These are phyloP conservation scores for Caenorhabditis becei DNA, from an alignment of 2,888 invertebrate genomes.

Conservation along the genomic window DNA sequence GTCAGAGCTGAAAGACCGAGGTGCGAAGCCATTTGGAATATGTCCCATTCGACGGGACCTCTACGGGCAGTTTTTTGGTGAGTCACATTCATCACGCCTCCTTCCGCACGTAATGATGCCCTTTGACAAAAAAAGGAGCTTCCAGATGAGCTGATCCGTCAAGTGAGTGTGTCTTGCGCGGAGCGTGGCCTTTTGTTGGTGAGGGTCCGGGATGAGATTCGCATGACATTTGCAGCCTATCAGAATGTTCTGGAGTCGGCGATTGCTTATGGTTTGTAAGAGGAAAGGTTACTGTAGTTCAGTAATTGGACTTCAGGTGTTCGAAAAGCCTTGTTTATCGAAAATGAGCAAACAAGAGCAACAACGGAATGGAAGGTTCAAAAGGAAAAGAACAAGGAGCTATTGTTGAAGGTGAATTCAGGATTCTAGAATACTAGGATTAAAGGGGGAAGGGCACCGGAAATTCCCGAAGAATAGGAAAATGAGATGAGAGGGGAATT, in stretches of 20 bases:
- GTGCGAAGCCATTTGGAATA: constrained; percentile 85
- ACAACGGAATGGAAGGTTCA: constrained; percentile 67
- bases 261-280: constrained; percentile 87
- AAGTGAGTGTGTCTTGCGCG: constrained; percentile 96
- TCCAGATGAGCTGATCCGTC: constrained; percentile 90
- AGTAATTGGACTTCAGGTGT: constrained; percentile 83
- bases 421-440: too few relatives aligned
- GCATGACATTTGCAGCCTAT: constrained; percentile 96
- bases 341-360: constrained; percentile 84
- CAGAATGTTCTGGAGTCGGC: constrained; percentile 97
- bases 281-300: neutral
- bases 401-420: constrained; percentile 67
- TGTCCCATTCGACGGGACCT: constrained; percentile 77
- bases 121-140: constrained; percentile 3
- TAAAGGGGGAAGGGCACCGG: constrained; percentile 23
- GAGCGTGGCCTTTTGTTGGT: constrained; percentile 94
- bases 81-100: neutral
- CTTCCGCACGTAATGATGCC: constrained; percentile 20
- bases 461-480: constrained; percentile 32
- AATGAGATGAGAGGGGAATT: constrained; percentile 30
- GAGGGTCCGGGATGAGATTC: constrained; percentile 94
- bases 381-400: constrained; percentile 65
- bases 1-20: constrained; percentile 91
- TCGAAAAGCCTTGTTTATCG: constrained; percentile 95
- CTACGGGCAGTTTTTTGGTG: constrained; percentile 78